These are phyloP conservation scores for Rhombomys opimus DNA, from an alignment of 2,113 vertebrate genomes.

Conservation along the genomic window DNA sequence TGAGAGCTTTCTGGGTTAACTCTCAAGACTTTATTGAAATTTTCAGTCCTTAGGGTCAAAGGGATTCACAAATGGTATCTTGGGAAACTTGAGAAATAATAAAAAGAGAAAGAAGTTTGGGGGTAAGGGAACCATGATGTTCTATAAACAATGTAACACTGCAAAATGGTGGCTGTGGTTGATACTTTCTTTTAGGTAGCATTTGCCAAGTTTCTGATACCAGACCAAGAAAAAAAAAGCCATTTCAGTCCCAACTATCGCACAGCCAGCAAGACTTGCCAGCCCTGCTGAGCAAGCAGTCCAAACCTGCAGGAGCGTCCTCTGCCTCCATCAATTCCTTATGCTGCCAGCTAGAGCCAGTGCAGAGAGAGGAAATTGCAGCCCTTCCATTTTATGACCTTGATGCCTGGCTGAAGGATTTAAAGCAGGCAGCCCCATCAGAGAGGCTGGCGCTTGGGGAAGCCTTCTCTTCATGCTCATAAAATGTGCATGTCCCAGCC, in stretches of 20 bases:
- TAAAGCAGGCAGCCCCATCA: conserved; percentile 40
- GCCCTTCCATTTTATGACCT: conserved; percentile 66
- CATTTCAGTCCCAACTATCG: conserved; percentile 44
- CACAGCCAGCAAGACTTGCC: conserved; percentile 44
- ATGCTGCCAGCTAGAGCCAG: conserved; percentile 19
- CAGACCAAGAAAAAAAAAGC: neutral
- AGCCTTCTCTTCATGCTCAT: conserved; percentile 63
- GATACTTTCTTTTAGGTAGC: neutral
- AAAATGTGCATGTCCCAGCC: conserved; percentile 1
- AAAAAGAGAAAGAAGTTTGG: neutral
- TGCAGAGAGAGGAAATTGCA: conserved; percentile 68
- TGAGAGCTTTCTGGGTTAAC: conserved; percentile 37
- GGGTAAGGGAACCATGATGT: neutral
- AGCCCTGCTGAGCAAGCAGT: neutral
- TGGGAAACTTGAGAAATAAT: conserved; percentile 10
- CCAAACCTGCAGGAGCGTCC: neutral
- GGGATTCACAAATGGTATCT: neutral
- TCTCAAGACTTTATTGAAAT: conserved; percentile 25
- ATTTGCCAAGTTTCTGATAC: neutral
- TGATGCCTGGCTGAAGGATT: conserved; percentile 65
- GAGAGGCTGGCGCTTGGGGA: conserved; percentile 61
- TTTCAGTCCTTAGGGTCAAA: neutral
- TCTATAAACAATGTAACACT: neutral
- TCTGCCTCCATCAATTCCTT: conserved; percentile 61
- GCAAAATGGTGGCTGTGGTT: neutral